Evolutionary conservation across 2,888 invertebrate species (phyloP), one percentile per base, ranked within the genome.

Genomic region (Oxycera nigricornis): DNA sequence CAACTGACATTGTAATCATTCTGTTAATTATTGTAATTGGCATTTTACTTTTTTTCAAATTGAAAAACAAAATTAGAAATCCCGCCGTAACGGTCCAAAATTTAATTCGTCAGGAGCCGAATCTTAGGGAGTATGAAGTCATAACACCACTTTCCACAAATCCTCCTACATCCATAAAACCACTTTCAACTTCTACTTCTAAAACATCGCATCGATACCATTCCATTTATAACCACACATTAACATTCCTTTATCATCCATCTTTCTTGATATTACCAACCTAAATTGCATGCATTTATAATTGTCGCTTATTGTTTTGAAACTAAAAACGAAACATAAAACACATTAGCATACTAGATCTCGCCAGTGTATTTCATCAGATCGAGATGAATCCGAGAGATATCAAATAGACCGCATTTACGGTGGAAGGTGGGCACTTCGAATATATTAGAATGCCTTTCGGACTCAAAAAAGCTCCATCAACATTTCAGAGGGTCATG

Each of bases 371-470:
- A 11, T 35, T 35, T 35, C 11, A 35, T 35, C 35, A 11, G 11
- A 35, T 35, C 35, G 35, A 35, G 11, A 35, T 7, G 35, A 11
- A 35, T 11, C 35, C 35, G 6, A 35, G 11, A 35, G 6, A 35
- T 11, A 35, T 35, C 11, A 6, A 35, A 35, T 7, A 35, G 77
- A 35, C 79, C 77, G 9, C 28, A 78, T n/a, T 75, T 31, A 57
- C 46, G 1, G 50, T 59, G 2, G 57, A 67, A 6, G 35, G 30
- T 50, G 75, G 65, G 17, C 72, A 75, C 17, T 75, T 41, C 20
- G 73, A 75, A 35, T 75, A 39, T 17, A 30, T 39, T 11, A 9
- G 73, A 20, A 73, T 75, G 73, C 75, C 72, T 1, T 73, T 75
- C 28, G 75, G 73, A 1, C 39, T 75, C 1, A 75, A 75, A 41